Percentiles rank a stretch among this genome's conserved stretches.
These are phyloP conservation scores for Pantherophis vulpinus DNA, from an alignment of 2,797 vertebrate genomes.

Conservation along the genomic window DNA sequence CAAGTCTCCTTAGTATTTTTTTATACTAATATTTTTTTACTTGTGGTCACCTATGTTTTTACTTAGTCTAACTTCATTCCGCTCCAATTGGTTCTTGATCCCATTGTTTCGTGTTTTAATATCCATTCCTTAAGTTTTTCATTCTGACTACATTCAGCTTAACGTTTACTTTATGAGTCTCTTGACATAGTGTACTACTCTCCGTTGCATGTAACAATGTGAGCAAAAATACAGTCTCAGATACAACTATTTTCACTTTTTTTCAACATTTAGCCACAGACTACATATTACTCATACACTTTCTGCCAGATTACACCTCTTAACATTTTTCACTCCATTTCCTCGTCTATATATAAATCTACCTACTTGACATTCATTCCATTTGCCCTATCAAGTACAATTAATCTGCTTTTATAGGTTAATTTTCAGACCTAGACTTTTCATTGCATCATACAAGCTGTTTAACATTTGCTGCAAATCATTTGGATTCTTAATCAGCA, in stretches of 20 bases:
- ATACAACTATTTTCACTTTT: background rate
- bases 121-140: background rate
- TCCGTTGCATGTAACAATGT: background rate
- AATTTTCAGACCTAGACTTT: background rate
- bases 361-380: background rate
- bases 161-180: background rate
- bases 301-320: background rate
- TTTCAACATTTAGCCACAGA: background rate
- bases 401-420: background rate
- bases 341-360: background rate
- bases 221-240: background rate
- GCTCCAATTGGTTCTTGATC: background rate
- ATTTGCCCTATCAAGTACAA: background rate
- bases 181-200: background rate
- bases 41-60: background rate
- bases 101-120: background rate
- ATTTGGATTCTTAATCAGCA: background rate
- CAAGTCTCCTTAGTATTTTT: background rate
- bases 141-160: background rate
- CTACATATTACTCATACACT: background rate
- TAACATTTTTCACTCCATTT: background rate
- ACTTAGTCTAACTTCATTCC: background rate
- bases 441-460: background rate
- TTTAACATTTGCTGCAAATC: background rate
- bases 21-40: background rate